These are phyloP conservation scores for Papilio dardanus DNA, from an alignment of 1,140 invertebrate genomes.

Conservation along the genomic window DNA sequence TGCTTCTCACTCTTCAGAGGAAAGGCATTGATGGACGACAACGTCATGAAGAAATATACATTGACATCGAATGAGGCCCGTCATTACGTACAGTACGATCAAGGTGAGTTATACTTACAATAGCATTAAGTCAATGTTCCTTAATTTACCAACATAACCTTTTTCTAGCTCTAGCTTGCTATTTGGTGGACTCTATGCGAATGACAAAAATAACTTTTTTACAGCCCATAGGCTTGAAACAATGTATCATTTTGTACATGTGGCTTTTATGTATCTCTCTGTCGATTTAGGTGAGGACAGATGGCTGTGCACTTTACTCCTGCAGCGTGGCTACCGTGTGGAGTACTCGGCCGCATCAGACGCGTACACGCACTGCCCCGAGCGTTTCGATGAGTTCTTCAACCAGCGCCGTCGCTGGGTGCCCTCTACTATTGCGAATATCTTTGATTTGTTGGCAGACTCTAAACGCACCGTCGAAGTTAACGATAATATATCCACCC, in stretches of 20 bases:
- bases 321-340: conserved; percentile 97
- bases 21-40: conserved; percentile 99
- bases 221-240: too few relatives aligned
- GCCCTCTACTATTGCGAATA: conserved; percentile 98
- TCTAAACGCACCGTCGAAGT: conserved; percentile 95
- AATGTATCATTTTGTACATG: neutral
- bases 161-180: too few relatives aligned
- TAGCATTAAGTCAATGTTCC: too few relatives aligned
- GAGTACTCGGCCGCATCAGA: conserved; percentile 99
- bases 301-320: conserved; percentile 96
- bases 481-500: conserved; percentile 97
- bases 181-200: too few relatives aligned
- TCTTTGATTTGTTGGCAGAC: conserved; percentile 95
- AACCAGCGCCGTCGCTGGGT: conserved; percentile 98
- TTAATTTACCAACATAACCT: neutral
- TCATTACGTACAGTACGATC: conserved; percentile 99
- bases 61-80: conserved; percentile 95
- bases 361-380: conserved; percentile 98
- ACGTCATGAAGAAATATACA: conserved; percentile 99
- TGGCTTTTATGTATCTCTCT: neutral
- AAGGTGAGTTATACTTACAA: conserved; percentile 83
- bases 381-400: conserved; percentile 98
- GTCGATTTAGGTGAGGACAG: conserved; percentile 89
- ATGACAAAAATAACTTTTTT: too few relatives aligned
- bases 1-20: conserved; percentile 99